Base-by-base conservation (phyloP, 2,888 invertebrate species). In the Drosophila paramelanica region DNA sequence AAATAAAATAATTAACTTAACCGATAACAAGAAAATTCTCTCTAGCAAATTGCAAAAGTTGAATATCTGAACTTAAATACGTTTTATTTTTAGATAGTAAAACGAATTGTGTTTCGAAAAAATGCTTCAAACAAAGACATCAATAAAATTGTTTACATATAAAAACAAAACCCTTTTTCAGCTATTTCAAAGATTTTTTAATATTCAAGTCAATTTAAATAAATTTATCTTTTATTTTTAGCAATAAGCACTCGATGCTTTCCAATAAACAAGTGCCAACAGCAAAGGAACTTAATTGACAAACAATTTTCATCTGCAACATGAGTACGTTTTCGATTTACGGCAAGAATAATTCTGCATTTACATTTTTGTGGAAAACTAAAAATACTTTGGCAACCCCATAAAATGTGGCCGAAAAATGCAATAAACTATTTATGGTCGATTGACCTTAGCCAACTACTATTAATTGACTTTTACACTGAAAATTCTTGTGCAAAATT, bases 391-490 rank as follows among this genome's bases (percentile, higher is more conserved):
- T 41, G 45, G 13, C 23, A 38, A 33, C 1, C 3, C 45, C 17
- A 45, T 25, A 38, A 67, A 67, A 41, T 57, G 33, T 6, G 39
- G 17, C n/a, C 23, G 31, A 25, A 14, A 50, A 31, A 33, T 46
- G 23, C 25, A 20, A 31, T 17, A 66, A 56, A 67, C n/a, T 46
- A 39, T 14, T 45, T 64, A 38, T 42, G 65, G 52, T 20, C 11
- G 52, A 53, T 13, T 64, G 31, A 5, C 36, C 36, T 55, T 38
- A 38, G 20, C 17, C 17, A 41, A 46, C 46, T 56, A 36, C 41
- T 11, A 39, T 33, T 42, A 57, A 67, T 51, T 51, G 45, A 46
- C 27, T 67, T 67, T 67, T 41, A 14, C 25, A 50, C 27, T 10
- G 45, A 17, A 46, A 11, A 42, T 27, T 17, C 42, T 39, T 49